Conservation (phyloP, 1,140 invertebrate species). For the Drosophila mauritiana region DNA sequence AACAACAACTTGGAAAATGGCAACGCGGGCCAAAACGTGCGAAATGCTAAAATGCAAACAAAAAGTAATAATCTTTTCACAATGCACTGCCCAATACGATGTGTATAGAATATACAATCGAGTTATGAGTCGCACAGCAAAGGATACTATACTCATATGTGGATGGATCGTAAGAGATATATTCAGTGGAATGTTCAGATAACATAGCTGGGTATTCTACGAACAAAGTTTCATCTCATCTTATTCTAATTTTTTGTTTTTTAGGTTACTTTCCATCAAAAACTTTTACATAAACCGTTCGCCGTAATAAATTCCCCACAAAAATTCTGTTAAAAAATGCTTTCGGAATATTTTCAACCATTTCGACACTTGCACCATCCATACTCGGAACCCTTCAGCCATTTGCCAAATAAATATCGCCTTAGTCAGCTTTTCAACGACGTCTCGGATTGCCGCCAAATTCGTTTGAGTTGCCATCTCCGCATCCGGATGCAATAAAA, state of each 20-base stretch:
- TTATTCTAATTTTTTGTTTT: too few species aligned
- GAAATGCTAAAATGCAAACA: constrained; percentile 35
- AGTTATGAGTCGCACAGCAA: constrained; percentile 11
- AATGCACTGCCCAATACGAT: constrained; percentile 58
- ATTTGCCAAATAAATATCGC: constrained; percentile 4
- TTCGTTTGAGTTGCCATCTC: constrained; percentile 16
- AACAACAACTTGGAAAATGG: constrained; percentile 2
- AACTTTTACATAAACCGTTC: too few species aligned
- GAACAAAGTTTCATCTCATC: background rate
- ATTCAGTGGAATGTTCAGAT: constrained; percentile 24
- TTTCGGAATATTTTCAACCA: constrained; percentile 11
- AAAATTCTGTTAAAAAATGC: background rate
- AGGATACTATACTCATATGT: constrained; percentile 10
- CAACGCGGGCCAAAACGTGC: constrained; percentile 19
- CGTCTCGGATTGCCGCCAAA: constrained; percentile 23
- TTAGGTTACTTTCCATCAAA: too few species aligned
- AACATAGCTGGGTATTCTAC: background rate
- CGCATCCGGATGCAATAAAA: constrained; percentile 65
- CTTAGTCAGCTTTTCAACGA: constrained; percentile 14
- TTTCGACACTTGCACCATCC: constrained; percentile 14
- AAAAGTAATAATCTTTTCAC: constrained; percentile 47
- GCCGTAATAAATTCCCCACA: background rate
- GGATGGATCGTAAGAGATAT: constrained; percentile 8
- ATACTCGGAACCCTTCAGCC: constrained; percentile 9
- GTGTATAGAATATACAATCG: constrained; percentile 61